phyloP scores from a whole-genome alignment of 2,113 vertebrate genomes.

The Tragulus kanchil region DNA sequence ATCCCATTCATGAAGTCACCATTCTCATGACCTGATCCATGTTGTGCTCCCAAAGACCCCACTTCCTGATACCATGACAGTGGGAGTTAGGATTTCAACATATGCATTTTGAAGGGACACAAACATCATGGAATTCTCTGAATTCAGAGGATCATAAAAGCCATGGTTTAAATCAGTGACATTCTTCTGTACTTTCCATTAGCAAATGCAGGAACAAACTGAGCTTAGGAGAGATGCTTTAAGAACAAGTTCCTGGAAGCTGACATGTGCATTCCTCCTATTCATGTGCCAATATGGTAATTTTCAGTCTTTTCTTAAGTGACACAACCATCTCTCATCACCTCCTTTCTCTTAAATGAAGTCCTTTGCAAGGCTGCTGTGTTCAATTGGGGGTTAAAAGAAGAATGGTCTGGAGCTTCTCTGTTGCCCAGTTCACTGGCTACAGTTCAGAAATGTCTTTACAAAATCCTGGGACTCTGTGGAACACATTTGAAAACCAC shows the following conservation, averaged over 20 bases:
- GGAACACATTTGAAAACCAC: constrained; percentile 54
- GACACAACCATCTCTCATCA: neutral
- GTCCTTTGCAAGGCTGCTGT: neutral
- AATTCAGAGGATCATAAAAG: neutral
- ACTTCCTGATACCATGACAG: neutral
- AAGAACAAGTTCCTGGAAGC: constrained; percentile 3
- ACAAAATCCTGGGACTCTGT: constrained; percentile 53
- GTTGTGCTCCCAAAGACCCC: neutral
- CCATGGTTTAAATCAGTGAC: neutral
- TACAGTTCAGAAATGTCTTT: constrained; percentile 54
- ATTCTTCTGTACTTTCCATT: neutral
- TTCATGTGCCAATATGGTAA: neutral
- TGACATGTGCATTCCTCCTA: neutral
- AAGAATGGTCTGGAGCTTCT: neutral
- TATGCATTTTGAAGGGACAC: neutral
- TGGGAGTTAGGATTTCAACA: neutral
- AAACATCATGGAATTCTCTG: neutral
- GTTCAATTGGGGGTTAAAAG: neutral
- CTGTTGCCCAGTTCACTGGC: constrained; percentile 1
- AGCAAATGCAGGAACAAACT: neutral
- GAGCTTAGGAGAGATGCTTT: neutral
- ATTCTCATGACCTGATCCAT: neutral
- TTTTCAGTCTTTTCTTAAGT: neutral
- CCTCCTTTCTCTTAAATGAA: neutral
- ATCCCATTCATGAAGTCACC: neutral